phyloP scores from a whole-genome alignment of 2,113 vertebrate genomes.

The Accipiter cooperii region DNA sequence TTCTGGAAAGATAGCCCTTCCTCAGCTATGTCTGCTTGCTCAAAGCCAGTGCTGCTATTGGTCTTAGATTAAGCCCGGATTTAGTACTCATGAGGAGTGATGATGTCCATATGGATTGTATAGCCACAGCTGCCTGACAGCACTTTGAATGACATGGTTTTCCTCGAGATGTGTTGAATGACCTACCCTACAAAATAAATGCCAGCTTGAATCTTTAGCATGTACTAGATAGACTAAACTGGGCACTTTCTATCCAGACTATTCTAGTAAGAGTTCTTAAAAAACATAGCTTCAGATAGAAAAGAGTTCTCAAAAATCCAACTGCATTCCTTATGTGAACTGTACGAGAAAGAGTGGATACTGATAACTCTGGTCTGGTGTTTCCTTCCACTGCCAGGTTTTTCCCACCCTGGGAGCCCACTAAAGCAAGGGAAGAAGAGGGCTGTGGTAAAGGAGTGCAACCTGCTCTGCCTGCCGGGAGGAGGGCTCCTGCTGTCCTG shows the following conservation, averaged over 20 bases:
- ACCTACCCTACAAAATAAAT: not conserved
- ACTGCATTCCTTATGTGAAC: not conserved
- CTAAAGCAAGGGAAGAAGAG: not conserved
- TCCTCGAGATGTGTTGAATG: not conserved
- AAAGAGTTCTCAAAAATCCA: not conserved
- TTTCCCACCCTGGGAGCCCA: not conserved
- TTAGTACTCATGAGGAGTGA: not conserved
- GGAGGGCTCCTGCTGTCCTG: not conserved
- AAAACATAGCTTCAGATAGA: not conserved
- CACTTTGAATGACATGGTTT: not conserved
- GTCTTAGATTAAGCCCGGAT: not conserved
- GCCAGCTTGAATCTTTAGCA: not conserved
- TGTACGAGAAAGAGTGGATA: not conserved
- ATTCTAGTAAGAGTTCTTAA: not conserved
- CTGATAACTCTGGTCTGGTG: not conserved
- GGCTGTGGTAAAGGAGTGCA: fast-evolving
- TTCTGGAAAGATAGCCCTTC: not conserved
- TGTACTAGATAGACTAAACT: not conserved
- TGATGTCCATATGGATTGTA: not conserved
- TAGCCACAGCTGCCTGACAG: not conserved
- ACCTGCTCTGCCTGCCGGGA: not conserved
- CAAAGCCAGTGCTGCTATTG: not conserved
- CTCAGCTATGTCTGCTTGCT: fast-evolving
- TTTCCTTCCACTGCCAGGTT: not conserved
- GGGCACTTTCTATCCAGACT: not conserved